These are phyloP conservation scores for Magallana ariakensis DNA, from an alignment of 1,140 invertebrate genomes.

Conservation along the genomic window DNA sequence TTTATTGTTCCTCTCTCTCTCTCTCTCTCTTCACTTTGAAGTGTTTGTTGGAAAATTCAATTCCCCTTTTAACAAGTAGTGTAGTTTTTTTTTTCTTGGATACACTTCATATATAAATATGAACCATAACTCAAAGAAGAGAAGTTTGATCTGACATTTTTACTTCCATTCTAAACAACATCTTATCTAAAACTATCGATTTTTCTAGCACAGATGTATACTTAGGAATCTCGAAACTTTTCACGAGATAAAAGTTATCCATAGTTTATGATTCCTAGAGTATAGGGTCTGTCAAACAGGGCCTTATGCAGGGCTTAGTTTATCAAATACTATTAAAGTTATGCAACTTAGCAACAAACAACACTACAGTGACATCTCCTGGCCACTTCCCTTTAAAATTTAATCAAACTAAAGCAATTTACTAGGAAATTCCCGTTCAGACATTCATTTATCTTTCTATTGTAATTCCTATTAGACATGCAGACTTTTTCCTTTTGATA, in stretches of 20 bases:
- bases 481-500: background rate
- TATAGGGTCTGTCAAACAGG: constrained; percentile 12
- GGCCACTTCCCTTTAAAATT: background rate
- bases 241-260: constrained; percentile 34
- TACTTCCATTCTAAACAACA: constrained; percentile 8
- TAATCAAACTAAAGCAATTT: background rate
- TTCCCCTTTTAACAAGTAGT: background rate
- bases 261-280: background rate
- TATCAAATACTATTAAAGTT: constrained; percentile 19
- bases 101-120: no score
- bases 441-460: background rate
- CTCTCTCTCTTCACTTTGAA: background rate
- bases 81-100: no score
- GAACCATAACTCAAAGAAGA: background rate
- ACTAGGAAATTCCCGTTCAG: background rate
- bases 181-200: constrained; percentile 38
- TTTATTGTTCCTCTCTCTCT: background rate
- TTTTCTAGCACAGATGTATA: constrained; percentile 34
- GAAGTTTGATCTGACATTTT: constrained; percentile 28
- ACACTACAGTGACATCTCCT: background rate
- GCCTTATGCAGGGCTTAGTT: background rate
- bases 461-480: background rate
- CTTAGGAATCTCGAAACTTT: constrained; percentile 32
- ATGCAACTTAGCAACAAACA: background rate
- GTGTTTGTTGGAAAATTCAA: background rate